A percentile compares a stretch with the other conserved stretches of the same genome.
phyloP scores from a whole-genome alignment of 2,888 invertebrate species.

The Melangyna quadrimaculata region DNA sequence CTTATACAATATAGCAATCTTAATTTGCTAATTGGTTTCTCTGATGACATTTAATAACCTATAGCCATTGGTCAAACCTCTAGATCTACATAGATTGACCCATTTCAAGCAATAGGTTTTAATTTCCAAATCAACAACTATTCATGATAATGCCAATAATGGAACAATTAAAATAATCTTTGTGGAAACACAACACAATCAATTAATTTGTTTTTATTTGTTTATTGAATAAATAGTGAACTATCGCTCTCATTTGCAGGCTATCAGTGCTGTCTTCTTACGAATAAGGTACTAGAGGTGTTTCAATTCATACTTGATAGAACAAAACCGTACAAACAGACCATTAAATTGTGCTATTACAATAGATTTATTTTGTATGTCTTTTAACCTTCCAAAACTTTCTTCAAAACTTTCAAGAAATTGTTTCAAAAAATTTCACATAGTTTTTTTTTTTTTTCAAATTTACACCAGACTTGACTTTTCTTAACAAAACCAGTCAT shows the following conservation, averaged over 20 bases:
- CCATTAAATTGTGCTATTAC: no score
- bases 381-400: no score
- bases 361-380: no score
- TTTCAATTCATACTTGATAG: no score
- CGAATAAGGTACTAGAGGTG: no score
- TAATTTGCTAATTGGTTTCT: slow-evolving; percentile 18
- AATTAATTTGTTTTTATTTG: background rate
- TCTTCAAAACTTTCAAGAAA: no score
- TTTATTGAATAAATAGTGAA: background rate
- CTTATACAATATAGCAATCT: background rate
- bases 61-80: background rate
- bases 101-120: background rate
- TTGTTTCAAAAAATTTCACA: no score
- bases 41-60: background rate
- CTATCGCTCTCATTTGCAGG: background rate
- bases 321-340: no score
- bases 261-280: background rate
- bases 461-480: no score
- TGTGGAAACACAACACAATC: background rate
- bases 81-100: background rate
- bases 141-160: slow-evolving; percentile 2
- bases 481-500: no score
- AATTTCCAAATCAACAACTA: background rate
- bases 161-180: slow-evolving; percentile 4
- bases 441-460: no score